Conservation (phyloP, 2,888 invertebrate species). For the Myathropa florea region DNA sequence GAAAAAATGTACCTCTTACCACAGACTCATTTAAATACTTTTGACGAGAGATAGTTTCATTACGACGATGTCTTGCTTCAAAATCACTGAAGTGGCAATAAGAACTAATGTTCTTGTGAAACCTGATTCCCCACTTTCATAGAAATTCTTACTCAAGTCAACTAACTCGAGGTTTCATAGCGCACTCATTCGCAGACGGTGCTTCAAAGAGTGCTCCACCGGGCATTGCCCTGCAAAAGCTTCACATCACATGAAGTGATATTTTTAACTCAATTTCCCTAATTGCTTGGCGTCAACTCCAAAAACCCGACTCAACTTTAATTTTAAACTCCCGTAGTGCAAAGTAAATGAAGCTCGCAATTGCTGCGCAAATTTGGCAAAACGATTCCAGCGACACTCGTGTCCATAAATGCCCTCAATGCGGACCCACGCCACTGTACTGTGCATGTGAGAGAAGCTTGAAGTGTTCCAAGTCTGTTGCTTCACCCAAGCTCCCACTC, state of each 20-base stretch:
- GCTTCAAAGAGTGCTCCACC: background rate
- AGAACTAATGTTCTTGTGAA: too few relatives aligned
- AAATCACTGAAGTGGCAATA: too few relatives aligned
- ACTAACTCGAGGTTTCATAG: background rate
- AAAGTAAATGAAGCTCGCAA: conserved; percentile 57
- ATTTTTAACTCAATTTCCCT: background rate
- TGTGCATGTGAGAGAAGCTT: background rate
- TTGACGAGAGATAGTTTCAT: too few relatives aligned
- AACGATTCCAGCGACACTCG: conserved; percentile 31
- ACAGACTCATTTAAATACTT: too few relatives aligned
- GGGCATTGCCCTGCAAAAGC: background rate
- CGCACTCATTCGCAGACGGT: background rate
- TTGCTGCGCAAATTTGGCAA: conserved; percentile 49
- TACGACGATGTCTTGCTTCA: too few relatives aligned
- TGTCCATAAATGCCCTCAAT: conserved; percentile 13
- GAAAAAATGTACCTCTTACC: too few relatives aligned
- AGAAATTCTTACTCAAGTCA: background rate
- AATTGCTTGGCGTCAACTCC: background rate
- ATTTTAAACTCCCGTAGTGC: conserved; percentile 31
- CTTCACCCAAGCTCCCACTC: background rate
- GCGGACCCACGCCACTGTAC: background rate
- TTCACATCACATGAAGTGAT: background rate
- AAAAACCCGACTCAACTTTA: background rate
- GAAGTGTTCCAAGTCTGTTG: conserved; percentile 11
- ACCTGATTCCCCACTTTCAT: background rate